Base-by-base conservation (phyloP, 1,140 invertebrate genomes). In the Eufriesea mexicana region DNA sequence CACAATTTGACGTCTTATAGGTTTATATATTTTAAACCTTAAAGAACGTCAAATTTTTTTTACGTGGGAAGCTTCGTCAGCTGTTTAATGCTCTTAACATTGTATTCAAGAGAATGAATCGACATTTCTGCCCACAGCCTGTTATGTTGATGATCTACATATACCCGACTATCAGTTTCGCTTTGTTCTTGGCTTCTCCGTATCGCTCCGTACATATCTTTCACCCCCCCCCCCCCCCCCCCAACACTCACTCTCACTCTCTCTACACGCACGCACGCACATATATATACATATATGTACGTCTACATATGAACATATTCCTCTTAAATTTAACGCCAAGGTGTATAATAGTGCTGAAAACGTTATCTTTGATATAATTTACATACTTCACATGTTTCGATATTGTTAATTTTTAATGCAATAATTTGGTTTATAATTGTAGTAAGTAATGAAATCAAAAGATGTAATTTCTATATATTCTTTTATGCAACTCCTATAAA, bases 31-130 rank as follows among this genome's bases (percentile, higher is more conserved):
- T 57, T 79, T 80, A 28, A 77, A 64, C 23, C 57, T 35, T 35
- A 72, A n/a, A 87, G 64, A 77, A 54, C 79, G 83, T 67, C 88
- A 86, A 90, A 85, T 71, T 74, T 68, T 79, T n/a, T 83, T 86
- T 71, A 89, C 90, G 90, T 89, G 90, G 90, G 91, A 91, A 90
- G 87, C 90, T 91, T 92, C 85, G 90, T 91, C 90, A 92, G 91
- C 91, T 81, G 71, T 83, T 92, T 88, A 90, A 79, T 73, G 51
- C 75, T 90, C 86, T 89, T 89, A 87, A 88, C 90, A 89, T 91
- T 90, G 89, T 91, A 84, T 90, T 91, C 88, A 92, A 92, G 90
- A 92, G 91, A 90, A 92, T 92, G 86, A 91, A 90, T 90, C 64
- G 83, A 86, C 82, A 85, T 88, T 84, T 89, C 61, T 84, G n/a